These are phyloP conservation scores for Periplaneta americana DNA, from an alignment of 1,140 invertebrate species.

Conservation along the genomic window DNA sequence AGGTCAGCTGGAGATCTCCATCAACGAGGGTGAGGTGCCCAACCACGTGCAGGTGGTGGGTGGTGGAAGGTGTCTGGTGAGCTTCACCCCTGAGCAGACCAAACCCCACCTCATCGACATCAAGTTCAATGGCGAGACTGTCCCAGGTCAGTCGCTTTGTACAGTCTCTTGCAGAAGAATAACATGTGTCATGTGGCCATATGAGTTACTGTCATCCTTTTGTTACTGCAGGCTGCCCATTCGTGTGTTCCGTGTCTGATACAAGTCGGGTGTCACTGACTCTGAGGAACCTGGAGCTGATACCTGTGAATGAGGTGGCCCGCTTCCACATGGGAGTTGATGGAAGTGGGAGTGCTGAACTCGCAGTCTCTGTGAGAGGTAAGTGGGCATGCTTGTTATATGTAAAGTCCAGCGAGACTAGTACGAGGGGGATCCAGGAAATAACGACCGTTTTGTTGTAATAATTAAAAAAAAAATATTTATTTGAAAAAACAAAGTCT, in stretches of 20 bases:
- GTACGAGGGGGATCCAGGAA: no score
- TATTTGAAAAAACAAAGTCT: no score
- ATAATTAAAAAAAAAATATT: no score
- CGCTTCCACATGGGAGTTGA: conserved; percentile 87
- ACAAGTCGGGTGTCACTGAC: conserved; percentile 74
- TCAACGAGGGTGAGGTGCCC: conserved; percentile 96
- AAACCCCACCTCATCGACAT: conserved; percentile 95
- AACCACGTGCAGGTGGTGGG: conserved; percentile 96
- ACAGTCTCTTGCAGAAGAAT: not conserved
- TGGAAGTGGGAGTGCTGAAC: conserved; percentile 72
- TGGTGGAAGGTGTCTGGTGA: conserved; percentile 89
- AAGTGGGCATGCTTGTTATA: no score
- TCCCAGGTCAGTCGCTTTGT: conserved; percentile 52
- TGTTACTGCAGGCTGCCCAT: conserved; percentile 65
- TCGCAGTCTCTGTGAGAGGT: conserved; percentile 82
- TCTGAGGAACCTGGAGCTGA: conserved; percentile 74
- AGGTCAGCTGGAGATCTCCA: conserved; percentile 95
- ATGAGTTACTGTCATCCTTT: no score
- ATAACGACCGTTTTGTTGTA: no score
- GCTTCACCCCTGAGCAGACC: conserved; percentile 88
- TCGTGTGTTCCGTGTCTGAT: conserved; percentile 75
- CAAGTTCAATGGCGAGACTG: conserved; percentile 95
- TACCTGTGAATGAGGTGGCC: conserved; percentile 81
- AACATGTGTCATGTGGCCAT: not conserved
- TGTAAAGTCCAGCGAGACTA: no score